Conservation (phyloP, 2,113 vertebrate species). For the Dissostichus mawsoni region DNA sequence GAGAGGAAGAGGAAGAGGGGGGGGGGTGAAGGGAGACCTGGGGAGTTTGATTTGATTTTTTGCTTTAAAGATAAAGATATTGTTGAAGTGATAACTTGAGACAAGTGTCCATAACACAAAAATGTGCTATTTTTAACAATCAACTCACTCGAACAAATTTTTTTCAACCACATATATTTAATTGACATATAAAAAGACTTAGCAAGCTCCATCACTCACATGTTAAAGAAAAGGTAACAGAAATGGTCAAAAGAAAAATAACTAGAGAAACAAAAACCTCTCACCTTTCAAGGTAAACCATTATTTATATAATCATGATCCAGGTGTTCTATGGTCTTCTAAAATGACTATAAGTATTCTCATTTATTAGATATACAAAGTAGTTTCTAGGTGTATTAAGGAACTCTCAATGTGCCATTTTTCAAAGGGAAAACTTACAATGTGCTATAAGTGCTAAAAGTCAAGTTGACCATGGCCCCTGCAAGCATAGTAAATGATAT, state of each 20-base stretch:
- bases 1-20: not conserved
- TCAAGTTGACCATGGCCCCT: not conserved
- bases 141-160: not conserved
- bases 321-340: not conserved
- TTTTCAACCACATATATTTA: not conserved
- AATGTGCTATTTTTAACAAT: not conserved
- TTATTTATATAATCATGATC: not conserved
- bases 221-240: not conserved
- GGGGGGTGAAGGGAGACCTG: not conserved
- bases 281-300: not conserved
- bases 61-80: not conserved
- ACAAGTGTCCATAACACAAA: not conserved
- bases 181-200: not conserved
- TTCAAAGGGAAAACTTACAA: not conserved
- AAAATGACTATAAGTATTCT: not conserved
- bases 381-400: not conserved
- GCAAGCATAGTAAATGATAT: not conserved
- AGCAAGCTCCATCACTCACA: not conserved
- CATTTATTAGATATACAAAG: not conserved
- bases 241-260: not conserved
- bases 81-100: not conserved
- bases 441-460: not conserved
- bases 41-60: conserved; percentile 1
- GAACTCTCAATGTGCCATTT: not conserved
- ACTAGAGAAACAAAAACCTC: not conserved